Percentiles rank a stretch among this genome's conserved stretches.
These are phyloP conservation scores for Meta bourneti DNA, from an alignment of 2,888 invertebrate genomes.

Conservation along the genomic window DNA sequence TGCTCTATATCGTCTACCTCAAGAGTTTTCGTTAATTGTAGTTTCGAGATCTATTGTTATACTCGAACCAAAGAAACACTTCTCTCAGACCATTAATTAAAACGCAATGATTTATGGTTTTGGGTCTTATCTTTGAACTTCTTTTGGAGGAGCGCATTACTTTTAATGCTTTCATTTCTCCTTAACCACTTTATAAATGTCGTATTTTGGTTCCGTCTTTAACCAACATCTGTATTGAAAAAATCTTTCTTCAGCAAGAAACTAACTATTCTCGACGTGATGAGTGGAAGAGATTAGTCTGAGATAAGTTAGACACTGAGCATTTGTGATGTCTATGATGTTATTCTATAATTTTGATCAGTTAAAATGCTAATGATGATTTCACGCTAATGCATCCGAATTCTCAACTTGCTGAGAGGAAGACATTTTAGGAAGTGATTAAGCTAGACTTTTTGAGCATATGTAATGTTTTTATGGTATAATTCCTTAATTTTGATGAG, in stretches of 20 bases:
- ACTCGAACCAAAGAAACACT: constrained; percentile 4
- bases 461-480: no score
- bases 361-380: no score
- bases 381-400: no score
- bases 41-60: constrained; percentile 1
- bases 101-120: constrained; percentile 25
- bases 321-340: no score
- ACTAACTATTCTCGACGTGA: background rate
- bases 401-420: no score
- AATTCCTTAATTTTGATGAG: no score
- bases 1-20: background rate
- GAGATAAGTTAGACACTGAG: no score
- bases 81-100: constrained; percentile 14
- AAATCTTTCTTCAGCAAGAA: background rate
- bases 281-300: background rate
- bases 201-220: background rate
- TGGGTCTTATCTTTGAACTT: constrained; percentile 18
- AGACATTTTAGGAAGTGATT: no score
- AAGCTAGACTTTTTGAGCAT: no score
- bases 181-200: background rate
- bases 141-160: background rate
- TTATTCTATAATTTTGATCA: no score
- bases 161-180: background rate
- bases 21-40: background rate
- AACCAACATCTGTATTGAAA: background rate